Percentiles rank a stretch among this genome's conserved stretches.
Evolutionary conservation across 2,797 vertebrate genomes (phyloP).

Genomic region (Acanthurus tractus): DNA sequence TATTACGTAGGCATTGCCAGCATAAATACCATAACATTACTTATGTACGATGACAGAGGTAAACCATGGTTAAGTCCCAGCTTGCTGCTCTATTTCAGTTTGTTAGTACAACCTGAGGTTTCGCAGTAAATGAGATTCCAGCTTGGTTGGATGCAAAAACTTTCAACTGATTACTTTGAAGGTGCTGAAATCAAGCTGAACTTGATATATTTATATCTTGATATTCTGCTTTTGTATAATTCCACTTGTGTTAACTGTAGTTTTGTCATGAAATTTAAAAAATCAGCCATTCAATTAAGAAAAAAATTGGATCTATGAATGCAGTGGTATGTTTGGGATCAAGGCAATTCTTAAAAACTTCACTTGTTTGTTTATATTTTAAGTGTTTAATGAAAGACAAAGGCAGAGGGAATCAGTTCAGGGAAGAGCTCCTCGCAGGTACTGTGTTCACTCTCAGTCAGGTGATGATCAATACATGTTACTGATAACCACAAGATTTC

Average conservation of each 20-base stretch:
- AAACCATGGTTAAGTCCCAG: neutral
- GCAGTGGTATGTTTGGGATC: neutral
- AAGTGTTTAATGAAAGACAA: neutral
- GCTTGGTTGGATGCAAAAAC: neutral
- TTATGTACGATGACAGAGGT: neutral
- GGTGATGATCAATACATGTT: neutral
- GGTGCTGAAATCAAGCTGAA: neutral
- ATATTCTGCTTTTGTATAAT: neutral
- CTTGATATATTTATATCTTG: no score
- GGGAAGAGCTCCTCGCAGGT: neutral
- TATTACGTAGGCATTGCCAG: neutral
- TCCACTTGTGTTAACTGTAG: neutral
- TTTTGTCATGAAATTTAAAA: neutral
- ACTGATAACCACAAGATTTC: constrained; percentile 2
- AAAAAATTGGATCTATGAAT: neutral
- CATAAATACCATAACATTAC: neutral
- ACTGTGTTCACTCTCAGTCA: neutral
- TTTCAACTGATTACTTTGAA: neutral
- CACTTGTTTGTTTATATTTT: no score
- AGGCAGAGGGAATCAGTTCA: neutral
- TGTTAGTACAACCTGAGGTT: neutral
- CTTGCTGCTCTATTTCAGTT: neutral
- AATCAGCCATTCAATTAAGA: neutral
- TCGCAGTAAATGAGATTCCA: neutral
- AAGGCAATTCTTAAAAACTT: neutral